These are phyloP conservation scores for Barbus barbus DNA, from an alignment of 2,113 vertebrate species.

Conservation along the genomic window DNA sequence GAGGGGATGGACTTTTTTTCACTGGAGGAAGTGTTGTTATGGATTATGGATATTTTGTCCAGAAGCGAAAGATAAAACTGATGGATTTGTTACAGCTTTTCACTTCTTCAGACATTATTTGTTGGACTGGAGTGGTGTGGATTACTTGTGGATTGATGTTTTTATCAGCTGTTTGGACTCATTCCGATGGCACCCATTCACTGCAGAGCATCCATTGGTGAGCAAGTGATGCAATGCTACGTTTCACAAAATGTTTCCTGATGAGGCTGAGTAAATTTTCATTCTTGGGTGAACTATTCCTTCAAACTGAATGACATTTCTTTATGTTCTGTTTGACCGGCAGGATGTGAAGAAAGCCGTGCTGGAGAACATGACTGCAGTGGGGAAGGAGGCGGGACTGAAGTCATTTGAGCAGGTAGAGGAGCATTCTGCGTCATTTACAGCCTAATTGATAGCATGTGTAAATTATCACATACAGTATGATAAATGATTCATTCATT, in stretches of 20 bases:
- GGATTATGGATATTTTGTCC: too few relatives aligned
- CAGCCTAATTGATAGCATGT: neutral
- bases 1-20: too few relatives aligned
- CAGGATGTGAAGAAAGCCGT: constrained; percentile 75
- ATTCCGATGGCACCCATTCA: neutral
- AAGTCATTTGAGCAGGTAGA: constrained; percentile 80
- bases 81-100: too few relatives aligned
- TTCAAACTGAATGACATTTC: neutral
- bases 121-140: too few relatives aligned
- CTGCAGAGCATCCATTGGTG: neutral
- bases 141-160: neutral
- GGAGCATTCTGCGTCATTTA: neutral
- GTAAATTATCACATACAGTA: neutral
- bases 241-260: neutral
- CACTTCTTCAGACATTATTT: too few relatives aligned
- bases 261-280: neutral
- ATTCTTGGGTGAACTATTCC: neutral
- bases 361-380: constrained; percentile 73
- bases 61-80: too few relatives aligned
- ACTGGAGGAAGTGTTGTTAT: too few relatives aligned
- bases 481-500: neutral
- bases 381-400: constrained; percentile 73
- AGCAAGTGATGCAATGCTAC: neutral
- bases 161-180: neutral
- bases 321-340: neutral